These are phyloP conservation scores for Acleris sparsana DNA, from an alignment of 2,888 invertebrate genomes.

Conservation along the genomic window DNA sequence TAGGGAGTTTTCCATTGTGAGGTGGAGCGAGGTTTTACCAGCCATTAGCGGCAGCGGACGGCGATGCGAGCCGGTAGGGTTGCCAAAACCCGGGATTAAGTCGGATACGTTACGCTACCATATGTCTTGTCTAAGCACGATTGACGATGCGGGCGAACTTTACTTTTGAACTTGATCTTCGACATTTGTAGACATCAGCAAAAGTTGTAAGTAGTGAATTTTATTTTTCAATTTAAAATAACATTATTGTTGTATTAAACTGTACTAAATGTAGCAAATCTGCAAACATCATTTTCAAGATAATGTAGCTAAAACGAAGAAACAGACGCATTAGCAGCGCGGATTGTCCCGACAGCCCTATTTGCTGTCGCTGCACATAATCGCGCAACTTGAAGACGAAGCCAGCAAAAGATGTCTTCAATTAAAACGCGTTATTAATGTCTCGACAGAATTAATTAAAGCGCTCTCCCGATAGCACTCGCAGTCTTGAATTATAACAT, in stretches of 20 bases:
- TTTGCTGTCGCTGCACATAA: constrained; percentile 44
- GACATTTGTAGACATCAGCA: not conserved
- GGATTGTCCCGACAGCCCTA: constrained; percentile 25
- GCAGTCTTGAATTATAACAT: constrained; percentile 55
- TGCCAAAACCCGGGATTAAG: constrained; percentile 31
- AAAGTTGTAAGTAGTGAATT: too few species aligned
- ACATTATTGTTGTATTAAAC: not conserved
- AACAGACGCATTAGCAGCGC: constrained; percentile 11
- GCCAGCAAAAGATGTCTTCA: constrained; percentile 54
- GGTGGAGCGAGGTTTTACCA: constrained; percentile 66
- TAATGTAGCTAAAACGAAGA: constrained; percentile 1
- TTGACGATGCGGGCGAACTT: constrained; percentile 18
- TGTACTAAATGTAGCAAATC: not conserved
- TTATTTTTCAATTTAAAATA: not conserved
- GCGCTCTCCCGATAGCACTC: constrained; percentile 52
- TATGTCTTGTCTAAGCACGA: constrained; percentile 29
- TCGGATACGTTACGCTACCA: constrained; percentile 22
- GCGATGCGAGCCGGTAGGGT: constrained; percentile 30
- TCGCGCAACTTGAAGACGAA: constrained; percentile 55
- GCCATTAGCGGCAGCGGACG: constrained; percentile 55
- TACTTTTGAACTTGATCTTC: constrained; percentile 4
- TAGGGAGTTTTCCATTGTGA: constrained; percentile 60
- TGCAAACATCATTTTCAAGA: not conserved
- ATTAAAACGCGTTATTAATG: constrained; percentile 62
- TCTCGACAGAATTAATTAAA: constrained; percentile 62